phyloP scores from a whole-genome alignment of 2,888 invertebrate species.

The Diplazon laetatorius region DNA sequence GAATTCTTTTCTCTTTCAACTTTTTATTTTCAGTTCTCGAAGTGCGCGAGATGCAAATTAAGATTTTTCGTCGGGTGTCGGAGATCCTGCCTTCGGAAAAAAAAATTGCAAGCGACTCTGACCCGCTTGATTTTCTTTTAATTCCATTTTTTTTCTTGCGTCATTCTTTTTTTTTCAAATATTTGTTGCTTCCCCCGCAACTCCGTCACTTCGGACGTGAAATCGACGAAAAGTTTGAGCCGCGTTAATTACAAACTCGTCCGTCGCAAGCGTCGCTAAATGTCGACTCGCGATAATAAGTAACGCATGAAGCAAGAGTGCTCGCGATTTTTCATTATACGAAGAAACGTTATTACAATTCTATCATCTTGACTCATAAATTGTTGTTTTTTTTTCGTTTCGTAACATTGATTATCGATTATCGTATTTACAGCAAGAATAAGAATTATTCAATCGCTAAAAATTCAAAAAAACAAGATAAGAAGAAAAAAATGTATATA shows the following conservation, averaged over 20 bases:
- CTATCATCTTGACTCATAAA: constrained; percentile 24
- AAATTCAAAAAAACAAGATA: constrained; percentile 67
- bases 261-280: constrained; percentile 24
- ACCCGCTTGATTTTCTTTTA: constrained; percentile 1
- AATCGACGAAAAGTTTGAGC: background rate
- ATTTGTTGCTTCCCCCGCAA: background rate
- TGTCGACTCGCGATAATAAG: constrained; percentile 1
- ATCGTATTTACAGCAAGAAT: constrained; percentile 72
- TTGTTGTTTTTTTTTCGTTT: constrained; percentile 37
- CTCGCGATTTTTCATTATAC: constrained; percentile 44
- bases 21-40: constrained; percentile 66
- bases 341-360: constrained; percentile 17
- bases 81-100: no score
- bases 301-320: no score
- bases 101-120: constrained; percentile 37
- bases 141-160: background rate
- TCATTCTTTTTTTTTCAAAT: background rate
- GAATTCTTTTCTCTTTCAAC: no score
- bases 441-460: constrained; percentile 65
- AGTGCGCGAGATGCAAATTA: constrained; percentile 75
- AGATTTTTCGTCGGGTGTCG: no score
- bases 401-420: constrained; percentile 53
- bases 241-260: no score
- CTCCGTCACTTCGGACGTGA: background rate
- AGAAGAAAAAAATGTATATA: no score